Conservation (phyloP, 2,888 invertebrate species). For the Cynaeus angustus region DNA sequence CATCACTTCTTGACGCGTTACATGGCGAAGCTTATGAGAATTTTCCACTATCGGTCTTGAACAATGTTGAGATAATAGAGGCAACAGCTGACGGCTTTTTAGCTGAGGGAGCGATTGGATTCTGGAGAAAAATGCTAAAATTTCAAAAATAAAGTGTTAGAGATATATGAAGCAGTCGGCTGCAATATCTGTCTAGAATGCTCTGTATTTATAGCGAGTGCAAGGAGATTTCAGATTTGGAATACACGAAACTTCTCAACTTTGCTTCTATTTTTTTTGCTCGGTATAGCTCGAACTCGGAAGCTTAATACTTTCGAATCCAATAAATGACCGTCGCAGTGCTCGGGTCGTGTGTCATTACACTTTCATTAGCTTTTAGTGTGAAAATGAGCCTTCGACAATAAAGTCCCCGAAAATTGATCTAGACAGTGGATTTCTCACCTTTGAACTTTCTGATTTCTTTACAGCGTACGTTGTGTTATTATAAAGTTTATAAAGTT, state of each 20-base stretch:
- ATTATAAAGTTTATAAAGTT: background rate
- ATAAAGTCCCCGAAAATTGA: constrained; percentile 29
- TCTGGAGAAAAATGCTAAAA: background rate
- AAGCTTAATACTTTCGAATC: background rate
- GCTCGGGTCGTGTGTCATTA: constrained; percentile 16
- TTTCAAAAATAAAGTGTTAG: too few species aligned
- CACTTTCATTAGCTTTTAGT: constrained; percentile 31
- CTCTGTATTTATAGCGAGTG: too few species aligned
- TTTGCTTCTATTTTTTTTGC: too few species aligned
- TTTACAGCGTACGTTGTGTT: background rate
- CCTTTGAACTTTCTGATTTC: constrained; percentile 27
- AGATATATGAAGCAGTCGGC: too few species aligned
- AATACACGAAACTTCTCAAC: too few species aligned
- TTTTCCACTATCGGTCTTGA: constrained; percentile 8
- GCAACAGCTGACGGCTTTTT: constrained; percentile 7
- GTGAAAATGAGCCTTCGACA: constrained; percentile 19
- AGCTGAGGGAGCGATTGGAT: background rate
- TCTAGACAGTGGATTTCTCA: constrained; percentile 16
- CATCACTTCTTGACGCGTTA: constrained; percentile 20
- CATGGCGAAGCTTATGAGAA: constrained; percentile 15
- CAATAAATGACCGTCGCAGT: background rate
- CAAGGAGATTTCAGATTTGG: too few species aligned
- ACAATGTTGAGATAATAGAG: background rate
- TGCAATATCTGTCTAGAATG: too few species aligned
- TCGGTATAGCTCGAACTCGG: too few species aligned